Percentiles rank a stretch among this genome's conserved stretches.
phyloP scores from a whole-genome alignment of 2,888 invertebrate species.

The Campopleginae sp. region DNA sequence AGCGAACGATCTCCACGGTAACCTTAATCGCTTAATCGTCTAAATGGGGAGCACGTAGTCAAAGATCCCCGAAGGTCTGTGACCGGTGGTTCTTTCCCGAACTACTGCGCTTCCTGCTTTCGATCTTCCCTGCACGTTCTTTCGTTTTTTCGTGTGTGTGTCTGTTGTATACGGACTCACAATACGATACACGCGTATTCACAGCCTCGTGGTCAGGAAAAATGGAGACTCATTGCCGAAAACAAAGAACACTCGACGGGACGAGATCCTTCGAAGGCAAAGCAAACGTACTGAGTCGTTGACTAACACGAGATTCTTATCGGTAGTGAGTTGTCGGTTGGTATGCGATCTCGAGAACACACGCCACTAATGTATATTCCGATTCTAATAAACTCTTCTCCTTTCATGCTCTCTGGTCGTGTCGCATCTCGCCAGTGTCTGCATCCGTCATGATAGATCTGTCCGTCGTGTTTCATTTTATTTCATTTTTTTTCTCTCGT shows the following conservation, averaged over 20 bases:
- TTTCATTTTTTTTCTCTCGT: conserved; percentile 39
- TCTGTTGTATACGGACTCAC: neutral
- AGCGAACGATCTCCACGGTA: neutral
- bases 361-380: conserved; percentile 46
- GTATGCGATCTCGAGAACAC: conserved; percentile 65
- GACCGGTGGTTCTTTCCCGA: conserved; percentile 4
- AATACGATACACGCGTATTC: neutral
- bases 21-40: conserved; percentile 35
- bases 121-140: conserved; percentile 2
- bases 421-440: conserved; percentile 44
- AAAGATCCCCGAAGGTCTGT: conserved; percentile 33
- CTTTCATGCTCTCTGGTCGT: conserved; percentile 30
- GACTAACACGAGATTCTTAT: conserved; percentile 64
- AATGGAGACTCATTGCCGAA: conserved; percentile 67
- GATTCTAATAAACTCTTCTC: conserved; percentile 66
- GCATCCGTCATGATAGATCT: conserved; percentile 64
- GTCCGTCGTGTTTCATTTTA: conserved; percentile 52
- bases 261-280: conserved; percentile 33
- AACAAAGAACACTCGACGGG: conserved; percentile 65
- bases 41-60: conserved; percentile 56
- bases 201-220: conserved; percentile 41
- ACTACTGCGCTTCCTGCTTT: conserved; percentile 10
- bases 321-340: conserved; percentile 57
- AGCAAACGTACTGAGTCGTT: conserved; percentile 34
- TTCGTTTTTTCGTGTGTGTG: neutral